Base-by-base conservation (phyloP, 2,797 vertebrate genomes). In the Hippocampus kuda region DNA sequence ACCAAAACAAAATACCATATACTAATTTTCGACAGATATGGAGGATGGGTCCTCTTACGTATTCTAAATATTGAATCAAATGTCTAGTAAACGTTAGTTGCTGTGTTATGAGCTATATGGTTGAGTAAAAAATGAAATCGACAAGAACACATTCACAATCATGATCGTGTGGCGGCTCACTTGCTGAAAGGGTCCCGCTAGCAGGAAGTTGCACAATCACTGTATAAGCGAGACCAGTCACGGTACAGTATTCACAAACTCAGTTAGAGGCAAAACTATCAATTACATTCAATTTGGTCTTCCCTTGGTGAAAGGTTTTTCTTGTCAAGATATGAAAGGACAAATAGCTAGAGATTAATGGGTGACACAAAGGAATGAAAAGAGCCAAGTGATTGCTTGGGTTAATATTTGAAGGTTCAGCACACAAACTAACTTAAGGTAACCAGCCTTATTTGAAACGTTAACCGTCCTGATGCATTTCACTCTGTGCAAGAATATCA, bases 371-470 rank as follows among this genome's bases (percentile, higher is more conserved):
- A 86, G 77, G 79, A 76, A 81, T 83, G 83, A 82, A 72, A 71
- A 76, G 72, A 80, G 76, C 72, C 11, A 81, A 83, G 89, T 84
- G 87, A 90, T 88, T 88, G 79, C 75, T 75, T 84, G 79, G 85
- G 91, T 92, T 92, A 91, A 91, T 92, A 86, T 91, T 92, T 90
- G 87, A 90, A 89, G 77, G 86, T 83, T 86, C 83, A 74, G 84
- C 81, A 84, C 86, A 87, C 87, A 88, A 80, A 82, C 83, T 77
- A 76, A 77, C 70, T 75, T 68, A 68, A 72, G 72, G 72, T 65
- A 65, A 70, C 44, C 24, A 9, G 66, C 26, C 68, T 66, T 48
- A 48, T 64, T 49, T 57, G 16, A 62, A 41, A 65, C 11, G 5
- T n/a, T 18, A 27, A 44, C 8, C 3, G 15, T 41, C 75, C 80